Conservation (phyloP, 2,888 invertebrate genomes). For the Zhuqinia jingwanae region DNA sequence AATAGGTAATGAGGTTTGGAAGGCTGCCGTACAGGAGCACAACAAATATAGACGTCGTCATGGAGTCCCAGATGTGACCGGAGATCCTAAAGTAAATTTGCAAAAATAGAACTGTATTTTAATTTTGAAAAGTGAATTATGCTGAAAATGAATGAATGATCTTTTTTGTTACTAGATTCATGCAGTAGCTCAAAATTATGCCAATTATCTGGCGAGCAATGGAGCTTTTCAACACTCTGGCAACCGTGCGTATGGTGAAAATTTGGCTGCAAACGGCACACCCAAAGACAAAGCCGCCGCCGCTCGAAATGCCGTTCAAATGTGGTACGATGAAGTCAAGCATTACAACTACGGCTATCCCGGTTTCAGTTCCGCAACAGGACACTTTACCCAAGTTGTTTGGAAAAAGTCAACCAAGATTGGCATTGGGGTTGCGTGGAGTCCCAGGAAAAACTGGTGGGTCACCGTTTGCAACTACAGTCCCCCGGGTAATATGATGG, state of each 20-base stretch:
- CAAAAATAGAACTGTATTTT: background rate
- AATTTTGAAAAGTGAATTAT: too few relatives aligned
- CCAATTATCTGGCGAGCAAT: background rate
- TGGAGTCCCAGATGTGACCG: background rate
- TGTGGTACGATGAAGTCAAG: conserved; percentile 65
- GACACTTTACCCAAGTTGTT: conserved; percentile 68
- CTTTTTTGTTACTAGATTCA: too few relatives aligned
- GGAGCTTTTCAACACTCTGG: conserved; percentile 18
- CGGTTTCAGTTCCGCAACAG: conserved; percentile 49
- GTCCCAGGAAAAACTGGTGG: conserved; percentile 13
- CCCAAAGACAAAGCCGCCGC: background rate
- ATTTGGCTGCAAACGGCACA: conserved; percentile 9
- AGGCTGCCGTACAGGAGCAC: conserved; percentile 27
- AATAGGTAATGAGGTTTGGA: background rate
- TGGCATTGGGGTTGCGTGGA: conserved; percentile 59
- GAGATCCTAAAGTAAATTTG: conserved; percentile 1
- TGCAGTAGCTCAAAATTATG: conserved; percentile 5
- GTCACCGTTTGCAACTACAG: conserved; percentile 55
- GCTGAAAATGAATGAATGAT: too few relatives aligned
- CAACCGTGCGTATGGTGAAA: background rate
- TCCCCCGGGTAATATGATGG: conserved; percentile 48
- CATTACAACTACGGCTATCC: conserved; percentile 47
- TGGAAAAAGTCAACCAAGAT: conserved; percentile 46
- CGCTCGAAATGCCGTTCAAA: conserved; percentile 15
- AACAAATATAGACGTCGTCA: conserved; percentile 41